Evolutionary conservation across 2,797 vertebrate species (phyloP).

Genomic region (Taenioides sp.): DNA sequence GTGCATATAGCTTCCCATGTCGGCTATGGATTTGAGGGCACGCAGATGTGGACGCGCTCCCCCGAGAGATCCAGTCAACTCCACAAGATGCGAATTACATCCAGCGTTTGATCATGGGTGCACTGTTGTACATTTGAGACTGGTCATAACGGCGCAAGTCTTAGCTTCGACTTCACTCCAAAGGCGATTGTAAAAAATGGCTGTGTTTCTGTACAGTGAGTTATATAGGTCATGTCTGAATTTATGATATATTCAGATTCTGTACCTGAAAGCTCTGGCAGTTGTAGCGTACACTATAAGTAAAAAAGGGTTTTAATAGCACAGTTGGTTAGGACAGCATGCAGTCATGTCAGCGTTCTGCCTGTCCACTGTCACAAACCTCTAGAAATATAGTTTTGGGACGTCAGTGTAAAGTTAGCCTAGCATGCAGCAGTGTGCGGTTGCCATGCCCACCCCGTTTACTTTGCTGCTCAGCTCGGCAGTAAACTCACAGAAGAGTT

Average conservation of each 20-base stretch:
- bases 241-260: too few relatives aligned
- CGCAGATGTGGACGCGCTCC: slow-evolving; percentile 5
- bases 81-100: slow-evolving; percentile 15
- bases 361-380: not conserved
- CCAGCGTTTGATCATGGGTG: slow-evolving; percentile 2
- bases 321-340: too few relatives aligned
- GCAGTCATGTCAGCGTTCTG: not conserved
- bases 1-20: slow-evolving; percentile 14
- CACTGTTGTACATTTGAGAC: not conserved
- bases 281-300: too few relatives aligned
- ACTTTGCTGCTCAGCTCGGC: not conserved
- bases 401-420: not conserved
- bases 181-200: not conserved
- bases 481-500: not conserved
- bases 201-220: too few relatives aligned
- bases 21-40: not conserved
- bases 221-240: too few relatives aligned
- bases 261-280: too few relatives aligned
- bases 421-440: not conserved
- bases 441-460: not conserved
- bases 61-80: slow-evolving; percentile 8
- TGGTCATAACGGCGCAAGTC: not conserved
- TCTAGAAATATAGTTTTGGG: not conserved
- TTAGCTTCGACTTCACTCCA: slow-evolving; percentile 4
- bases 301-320: too few relatives aligned